Conservation (phyloP, 2,797 vertebrate species). For the Microctenopoma lineatum region DNA sequence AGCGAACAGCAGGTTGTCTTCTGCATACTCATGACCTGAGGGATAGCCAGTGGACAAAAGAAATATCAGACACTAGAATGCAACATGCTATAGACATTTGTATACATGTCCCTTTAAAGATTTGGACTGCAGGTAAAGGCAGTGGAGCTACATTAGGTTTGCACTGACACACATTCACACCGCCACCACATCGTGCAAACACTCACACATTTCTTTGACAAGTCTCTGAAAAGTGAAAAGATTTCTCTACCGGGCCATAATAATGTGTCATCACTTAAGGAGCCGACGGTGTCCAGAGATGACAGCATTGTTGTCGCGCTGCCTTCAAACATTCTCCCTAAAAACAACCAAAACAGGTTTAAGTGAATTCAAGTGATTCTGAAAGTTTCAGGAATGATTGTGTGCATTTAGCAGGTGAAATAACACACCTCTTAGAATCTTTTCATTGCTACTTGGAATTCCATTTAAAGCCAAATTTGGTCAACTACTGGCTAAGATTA, state of each 20-base stretch:
- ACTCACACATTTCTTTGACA: background rate
- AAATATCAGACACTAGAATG: slow-evolving; percentile 6
- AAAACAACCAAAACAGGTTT: slow-evolving; percentile 30
- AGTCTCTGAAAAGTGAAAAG: background rate
- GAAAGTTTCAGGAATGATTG: background rate
- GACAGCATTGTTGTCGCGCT: slow-evolving; percentile 92
- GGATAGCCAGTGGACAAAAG: slow-evolving; percentile 17
- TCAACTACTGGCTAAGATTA: background rate
- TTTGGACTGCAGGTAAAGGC: background rate
- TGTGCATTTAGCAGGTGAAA: background rate
- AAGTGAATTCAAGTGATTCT: background rate
- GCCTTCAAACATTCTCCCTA: slow-evolving; percentile 96
- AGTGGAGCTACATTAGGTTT: background rate
- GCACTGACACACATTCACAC: background rate
- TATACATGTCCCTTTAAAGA: background rate
- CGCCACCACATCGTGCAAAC: slow-evolving; percentile 1
- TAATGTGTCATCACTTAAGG: slow-evolving; percentile 89
- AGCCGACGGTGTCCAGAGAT: slow-evolving; percentile 90
- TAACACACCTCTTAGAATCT: background rate
- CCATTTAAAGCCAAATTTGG: background rate
- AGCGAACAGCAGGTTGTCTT: slow-evolving; percentile 95
- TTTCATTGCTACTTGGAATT: background rate
- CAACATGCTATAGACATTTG: background rate
- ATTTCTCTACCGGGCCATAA: slow-evolving; percentile 91
- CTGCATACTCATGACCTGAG: slow-evolving; percentile 94